phyloP scores from a whole-genome alignment of 2,888 invertebrate genomes.

The Cremastobaeus sp. region DNA sequence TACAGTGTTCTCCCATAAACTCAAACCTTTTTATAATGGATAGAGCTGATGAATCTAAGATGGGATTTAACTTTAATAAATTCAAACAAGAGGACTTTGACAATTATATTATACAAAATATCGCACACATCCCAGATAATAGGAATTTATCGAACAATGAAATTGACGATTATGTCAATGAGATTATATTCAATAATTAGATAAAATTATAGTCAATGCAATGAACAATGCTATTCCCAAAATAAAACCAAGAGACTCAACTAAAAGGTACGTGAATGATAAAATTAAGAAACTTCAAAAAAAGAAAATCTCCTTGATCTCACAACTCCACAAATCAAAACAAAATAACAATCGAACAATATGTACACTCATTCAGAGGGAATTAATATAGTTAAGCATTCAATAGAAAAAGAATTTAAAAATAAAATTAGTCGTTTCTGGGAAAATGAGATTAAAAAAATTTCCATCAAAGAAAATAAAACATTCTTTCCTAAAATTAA shows the following conservation, averaged over 20 bases:
- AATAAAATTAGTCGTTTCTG: no score
- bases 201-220: not conserved
- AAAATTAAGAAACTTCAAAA: constrained; percentile 9
- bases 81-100: not conserved
- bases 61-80: no score
- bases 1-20: no score
- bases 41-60: no score
- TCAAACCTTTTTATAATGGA: no score
- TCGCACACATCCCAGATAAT: not conserved
- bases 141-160: constrained; percentile 14
- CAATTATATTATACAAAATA: not conserved
- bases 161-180: constrained; percentile 6
- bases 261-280: constrained; percentile 7
- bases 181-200: no score
- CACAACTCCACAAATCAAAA: constrained; percentile 4
- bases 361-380: not conserved
- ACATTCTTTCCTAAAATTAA: no score
- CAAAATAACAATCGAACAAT: not conserved
- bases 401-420: not conserved
- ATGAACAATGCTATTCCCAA: constrained; percentile 6
- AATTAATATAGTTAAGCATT: not conserved
- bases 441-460: no score
- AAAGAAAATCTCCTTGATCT: constrained; percentile 4
- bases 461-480: no score
- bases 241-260: not conserved